Evolutionary conservation across 1,140 invertebrate genomes (phyloP).

Genomic region (Drosophila kohkoa): DNA sequence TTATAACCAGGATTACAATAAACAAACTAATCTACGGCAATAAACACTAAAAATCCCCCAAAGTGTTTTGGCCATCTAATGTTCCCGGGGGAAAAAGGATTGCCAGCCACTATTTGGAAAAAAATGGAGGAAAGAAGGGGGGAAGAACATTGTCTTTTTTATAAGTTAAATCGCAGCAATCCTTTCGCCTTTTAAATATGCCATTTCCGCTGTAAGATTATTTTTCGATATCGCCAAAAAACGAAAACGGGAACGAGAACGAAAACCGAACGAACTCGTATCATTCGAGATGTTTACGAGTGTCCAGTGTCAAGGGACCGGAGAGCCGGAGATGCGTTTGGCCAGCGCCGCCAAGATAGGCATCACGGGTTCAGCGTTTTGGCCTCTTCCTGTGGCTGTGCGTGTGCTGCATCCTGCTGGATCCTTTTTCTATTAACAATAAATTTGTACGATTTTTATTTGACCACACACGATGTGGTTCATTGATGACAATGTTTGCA

Average conservation of each 20-base stretch:
- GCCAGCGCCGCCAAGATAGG: slow-evolving; percentile 58
- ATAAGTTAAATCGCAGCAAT: slow-evolving; percentile 80
- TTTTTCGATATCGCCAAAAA: slow-evolving; percentile 74
- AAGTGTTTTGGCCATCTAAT: slow-evolving; percentile 57
- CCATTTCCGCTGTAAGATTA: slow-evolving; percentile 79
- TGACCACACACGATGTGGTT: slow-evolving; percentile 47
- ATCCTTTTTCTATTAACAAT: slow-evolving; percentile 82
- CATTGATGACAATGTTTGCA: slow-evolving; percentile 28
- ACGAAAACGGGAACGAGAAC: slow-evolving; percentile 42
- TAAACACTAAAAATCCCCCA: slow-evolving; percentile 83
- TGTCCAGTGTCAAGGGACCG: slow-evolving; percentile 55
- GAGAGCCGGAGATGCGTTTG: slow-evolving; percentile 31
- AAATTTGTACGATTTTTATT: slow-evolving; percentile 76
- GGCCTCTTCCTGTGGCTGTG: slow-evolving; percentile 27
- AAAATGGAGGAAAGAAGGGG: neutral
- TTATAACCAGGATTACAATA: slow-evolving; percentile 83
- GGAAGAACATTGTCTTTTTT: slow-evolving; percentile 33
- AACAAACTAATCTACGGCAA: slow-evolving; percentile 82
- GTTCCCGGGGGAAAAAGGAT: slow-evolving; percentile 5
- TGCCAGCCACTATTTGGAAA: neutral
- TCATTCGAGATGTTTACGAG: slow-evolving; percentile 79
- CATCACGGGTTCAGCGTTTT: slow-evolving; percentile 49
- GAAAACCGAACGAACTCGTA: slow-evolving; percentile 33
- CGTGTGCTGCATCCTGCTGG: slow-evolving; percentile 63
- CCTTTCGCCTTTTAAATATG: slow-evolving; percentile 81